Base-by-base conservation (phyloP, 2,888 invertebrate genomes). In the Chironomus riparius region DNA sequence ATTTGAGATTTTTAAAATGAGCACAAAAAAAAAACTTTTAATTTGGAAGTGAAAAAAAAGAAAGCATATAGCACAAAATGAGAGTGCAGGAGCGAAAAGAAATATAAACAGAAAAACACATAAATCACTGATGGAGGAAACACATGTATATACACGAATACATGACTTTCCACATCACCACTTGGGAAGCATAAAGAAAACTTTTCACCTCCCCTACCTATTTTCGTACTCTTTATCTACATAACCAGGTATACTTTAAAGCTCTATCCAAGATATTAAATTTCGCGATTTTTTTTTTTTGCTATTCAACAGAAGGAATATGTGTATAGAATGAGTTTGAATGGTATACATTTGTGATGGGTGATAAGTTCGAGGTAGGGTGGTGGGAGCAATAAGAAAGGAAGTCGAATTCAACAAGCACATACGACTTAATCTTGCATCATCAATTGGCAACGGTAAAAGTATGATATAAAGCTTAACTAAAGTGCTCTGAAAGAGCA, bases 331-430 rank as follows among this genome's bases (percentile, higher is more conserved):
- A 10, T 38, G 38, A 38, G 38, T 38, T 38, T 38, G 38, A 38
- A 38, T 38, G n/a, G 38, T 38, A 38, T 38, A 38, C 38, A 38
- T 38, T 38, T 38, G 38, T 38, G 38, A 38, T 38, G 38, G 38
- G 38, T 38, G 38, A 38, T 38, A 38, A 38, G 38, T 38, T 38
- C 38, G 38, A 38, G 38, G 38, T 38, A 10, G 38, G 7, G 50
- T n/a, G n/a, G 56, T 56, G 18, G n/a, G 50, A 50, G 50, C 38
- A 38, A 7, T 38, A 38, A 38, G 38, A 38, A 38, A 68, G 68
- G 18, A 65, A 68, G 47, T 38, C 47, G 47, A 47, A 70, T 70
- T 70, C 70, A 70, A 70, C 70, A 70, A 70, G 70, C 70, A 70
- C 47, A 70, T 21, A 47, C 70, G 28, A 24, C 21, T 65, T 65